phyloP scores from a whole-genome alignment of 2,888 invertebrate species.

The Allygus modestus region DNA sequence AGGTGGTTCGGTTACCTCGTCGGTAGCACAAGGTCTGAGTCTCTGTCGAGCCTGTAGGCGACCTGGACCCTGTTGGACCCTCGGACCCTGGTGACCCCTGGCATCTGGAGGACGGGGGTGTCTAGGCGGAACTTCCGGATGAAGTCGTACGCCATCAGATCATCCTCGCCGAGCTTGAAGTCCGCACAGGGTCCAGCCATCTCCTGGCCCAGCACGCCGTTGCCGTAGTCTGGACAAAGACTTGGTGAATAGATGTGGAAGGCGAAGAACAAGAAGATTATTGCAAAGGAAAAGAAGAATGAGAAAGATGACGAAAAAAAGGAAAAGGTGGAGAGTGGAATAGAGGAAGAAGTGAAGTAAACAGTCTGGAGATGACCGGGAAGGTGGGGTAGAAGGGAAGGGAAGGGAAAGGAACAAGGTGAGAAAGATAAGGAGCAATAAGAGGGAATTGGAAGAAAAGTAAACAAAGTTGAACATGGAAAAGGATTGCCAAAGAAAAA shows the following conservation, averaged over 20 bases:
- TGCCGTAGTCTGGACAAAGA: conserved; percentile 42
- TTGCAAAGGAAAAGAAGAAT: background rate
- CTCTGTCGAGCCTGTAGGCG: conserved; percentile 86
- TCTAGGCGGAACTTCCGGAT: conserved; percentile 87
- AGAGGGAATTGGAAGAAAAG: background rate
- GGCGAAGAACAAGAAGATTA: background rate
- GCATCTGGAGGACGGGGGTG: conserved; percentile 78
- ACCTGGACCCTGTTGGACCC: conserved; percentile 89
- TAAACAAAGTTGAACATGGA: too few relatives aligned
- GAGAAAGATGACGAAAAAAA: background rate
- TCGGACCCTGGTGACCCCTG: conserved; percentile 83
- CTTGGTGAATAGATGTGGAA: background rate
- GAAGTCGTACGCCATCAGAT: conserved; percentile 89
- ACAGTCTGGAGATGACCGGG: too few relatives aligned
- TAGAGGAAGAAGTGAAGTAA: too few relatives aligned
- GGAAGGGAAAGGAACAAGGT: background rate
- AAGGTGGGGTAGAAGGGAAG: too few relatives aligned
- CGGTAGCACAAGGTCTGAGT: conserved; percentile 85
- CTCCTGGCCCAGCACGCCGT: conserved; percentile 56
- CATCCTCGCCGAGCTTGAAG: conserved; percentile 84
- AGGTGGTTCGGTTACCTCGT: too few relatives aligned
- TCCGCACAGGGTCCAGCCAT: conserved; percentile 76
- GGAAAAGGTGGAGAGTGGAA: too few relatives aligned
- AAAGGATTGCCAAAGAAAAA: too few relatives aligned
- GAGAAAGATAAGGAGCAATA: background rate